Evolutionary conservation across 2,888 invertebrate genomes (phyloP).

Genomic region (Catocala fraxini): DNA sequence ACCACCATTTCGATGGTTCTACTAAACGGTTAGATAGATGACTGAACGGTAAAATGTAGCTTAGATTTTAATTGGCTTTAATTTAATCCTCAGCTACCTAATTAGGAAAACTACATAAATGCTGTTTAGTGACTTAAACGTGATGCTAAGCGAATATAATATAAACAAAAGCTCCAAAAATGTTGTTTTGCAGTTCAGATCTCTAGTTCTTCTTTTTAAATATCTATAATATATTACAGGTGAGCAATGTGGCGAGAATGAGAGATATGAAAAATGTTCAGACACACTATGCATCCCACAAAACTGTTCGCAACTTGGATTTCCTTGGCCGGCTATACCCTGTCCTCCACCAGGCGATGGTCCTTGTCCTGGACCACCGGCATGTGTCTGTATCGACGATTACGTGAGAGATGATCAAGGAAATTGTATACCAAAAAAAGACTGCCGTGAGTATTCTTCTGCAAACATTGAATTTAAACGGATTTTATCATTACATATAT

Average conservation of each 20-base stretch:
- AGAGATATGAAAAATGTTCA: constrained; percentile 24
- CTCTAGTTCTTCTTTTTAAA: too few species aligned
- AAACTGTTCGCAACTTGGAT: constrained; percentile 23
- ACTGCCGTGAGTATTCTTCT: constrained; percentile 52
- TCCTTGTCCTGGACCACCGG: constrained; percentile 18
- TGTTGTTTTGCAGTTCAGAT: too few species aligned
- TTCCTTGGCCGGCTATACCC: neutral
- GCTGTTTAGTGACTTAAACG: too few species aligned
- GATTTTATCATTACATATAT: neutral
- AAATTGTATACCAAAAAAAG: constrained; percentile 48
- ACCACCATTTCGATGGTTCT: too few species aligned
- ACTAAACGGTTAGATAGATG: too few species aligned
- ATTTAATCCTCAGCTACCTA: too few species aligned
- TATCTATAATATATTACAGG: too few species aligned
- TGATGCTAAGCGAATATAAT: too few species aligned
- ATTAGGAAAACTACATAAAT: too few species aligned
- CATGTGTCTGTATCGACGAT: constrained; percentile 56
- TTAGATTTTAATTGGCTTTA: too few species aligned
- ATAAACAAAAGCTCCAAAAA: too few species aligned
- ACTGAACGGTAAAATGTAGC: too few species aligned
- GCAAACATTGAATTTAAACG: constrained; percentile 30
- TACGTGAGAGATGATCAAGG: constrained; percentile 40
- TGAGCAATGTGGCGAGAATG: constrained; percentile 15
- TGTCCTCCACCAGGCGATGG: constrained; percentile 1
- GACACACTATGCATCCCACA: constrained; percentile 12